A percentile compares a stretch with the other conserved stretches of the same genome.
Evolutionary conservation across 2,113 vertebrate species (phyloP).

Genomic region (Scopus umbretta): DNA sequence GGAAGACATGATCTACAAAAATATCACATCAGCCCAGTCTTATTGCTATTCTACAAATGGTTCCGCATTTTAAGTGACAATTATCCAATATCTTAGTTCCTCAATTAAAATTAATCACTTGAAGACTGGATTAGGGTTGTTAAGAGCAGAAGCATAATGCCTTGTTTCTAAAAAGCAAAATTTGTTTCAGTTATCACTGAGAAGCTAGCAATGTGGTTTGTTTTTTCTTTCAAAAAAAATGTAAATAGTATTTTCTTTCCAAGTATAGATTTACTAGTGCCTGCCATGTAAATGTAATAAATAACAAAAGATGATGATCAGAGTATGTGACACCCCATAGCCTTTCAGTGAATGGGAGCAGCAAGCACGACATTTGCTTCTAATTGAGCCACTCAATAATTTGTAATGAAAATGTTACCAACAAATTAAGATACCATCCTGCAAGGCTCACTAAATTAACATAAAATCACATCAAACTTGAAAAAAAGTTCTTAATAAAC

Average conservation of each 20-base stretch:
- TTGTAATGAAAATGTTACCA: background rate
- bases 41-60: background rate
- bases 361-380: background rate
- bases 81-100: background rate
- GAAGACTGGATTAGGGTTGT: background rate
- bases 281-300: background rate
- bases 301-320: background rate
- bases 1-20: background rate
- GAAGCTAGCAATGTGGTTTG: background rate
- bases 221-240: background rate
- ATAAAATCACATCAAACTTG: background rate
- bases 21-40: background rate
- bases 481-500: background rate
- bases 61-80: background rate
- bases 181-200: background rate
- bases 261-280: background rate
- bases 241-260: background rate
- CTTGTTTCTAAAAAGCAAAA: background rate
- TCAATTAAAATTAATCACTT: slow-evolving; percentile 10
- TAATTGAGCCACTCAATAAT: background rate
- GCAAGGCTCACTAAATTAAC: background rate
- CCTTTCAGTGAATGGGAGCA: background rate
- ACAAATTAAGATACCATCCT: background rate
- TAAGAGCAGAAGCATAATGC: background rate
- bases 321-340: background rate